Evolutionary conservation across 2,113 vertebrate species (phyloP).

Genomic region (Aphyosemion australe): DNA sequence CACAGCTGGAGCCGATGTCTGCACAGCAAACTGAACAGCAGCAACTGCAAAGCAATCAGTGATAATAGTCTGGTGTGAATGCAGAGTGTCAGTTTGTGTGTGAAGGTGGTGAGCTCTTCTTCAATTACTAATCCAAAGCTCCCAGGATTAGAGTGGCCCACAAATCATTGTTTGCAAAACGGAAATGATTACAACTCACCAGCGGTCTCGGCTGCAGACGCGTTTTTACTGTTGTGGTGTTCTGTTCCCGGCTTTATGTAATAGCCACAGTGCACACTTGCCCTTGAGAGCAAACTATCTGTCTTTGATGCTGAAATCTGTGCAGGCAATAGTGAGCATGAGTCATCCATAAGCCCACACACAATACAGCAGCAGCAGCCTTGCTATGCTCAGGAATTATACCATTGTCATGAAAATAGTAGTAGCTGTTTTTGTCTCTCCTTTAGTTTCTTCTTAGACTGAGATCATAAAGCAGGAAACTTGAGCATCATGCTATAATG

Average conservation of each 20-base stretch:
- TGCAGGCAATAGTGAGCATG: slow-evolving; percentile 69
- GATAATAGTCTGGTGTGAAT: neutral
- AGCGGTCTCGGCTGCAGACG: slow-evolving; percentile 36
- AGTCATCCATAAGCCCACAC: slow-evolving; percentile 73
- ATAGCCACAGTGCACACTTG: slow-evolving; percentile 61
- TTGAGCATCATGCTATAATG: neutral
- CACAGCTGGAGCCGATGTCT: neutral
- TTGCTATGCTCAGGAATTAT: slow-evolving; percentile 55
- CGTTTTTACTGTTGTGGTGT: slow-evolving; percentile 51
- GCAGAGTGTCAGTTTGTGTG: neutral
- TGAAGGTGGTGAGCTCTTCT: slow-evolving; percentile 6
- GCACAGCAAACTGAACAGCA: neutral
- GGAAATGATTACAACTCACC: slow-evolving; percentile 23
- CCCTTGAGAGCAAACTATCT: slow-evolving; percentile 71
- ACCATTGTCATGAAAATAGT: slow-evolving; percentile 47
- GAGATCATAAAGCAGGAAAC: slow-evolving; percentile 12
- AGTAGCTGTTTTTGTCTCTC: neutral
- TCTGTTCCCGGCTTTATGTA: slow-evolving; percentile 67
- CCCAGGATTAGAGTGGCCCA: slow-evolving; percentile 22
- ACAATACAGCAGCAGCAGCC: slow-evolving; percentile 55
- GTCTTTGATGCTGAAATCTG: slow-evolving; percentile 71
- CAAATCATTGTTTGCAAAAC: slow-evolving; percentile 47
- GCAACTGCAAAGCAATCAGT: neutral
- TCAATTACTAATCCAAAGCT: slow-evolving; percentile 20
- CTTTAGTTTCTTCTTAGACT: neutral